Conservation (phyloP, 2,797 vertebrate genomes). For the Sebastes minor region DNA sequence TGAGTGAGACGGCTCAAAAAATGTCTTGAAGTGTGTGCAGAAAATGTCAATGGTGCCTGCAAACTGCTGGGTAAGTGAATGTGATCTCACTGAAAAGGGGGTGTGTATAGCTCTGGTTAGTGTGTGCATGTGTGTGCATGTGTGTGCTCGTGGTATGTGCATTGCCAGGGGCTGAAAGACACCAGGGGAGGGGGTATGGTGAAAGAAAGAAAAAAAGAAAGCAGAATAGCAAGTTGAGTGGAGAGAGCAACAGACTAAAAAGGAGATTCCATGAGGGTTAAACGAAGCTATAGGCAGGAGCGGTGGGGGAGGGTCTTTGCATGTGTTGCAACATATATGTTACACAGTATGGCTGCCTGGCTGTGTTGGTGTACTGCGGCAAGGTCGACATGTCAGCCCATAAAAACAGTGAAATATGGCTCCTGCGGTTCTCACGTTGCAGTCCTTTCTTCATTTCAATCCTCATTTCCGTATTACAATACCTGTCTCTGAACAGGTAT, state of each 20-base stretch:
- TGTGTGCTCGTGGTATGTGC: not conserved
- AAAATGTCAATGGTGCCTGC: conserved; percentile 4
- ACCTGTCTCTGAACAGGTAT: not conserved
- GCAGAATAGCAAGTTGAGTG: not conserved
- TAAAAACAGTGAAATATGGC: not conserved
- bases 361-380: not conserved
- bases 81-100: conserved; percentile 33
- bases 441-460: not conserved
- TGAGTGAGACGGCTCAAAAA: conserved; percentile 7
- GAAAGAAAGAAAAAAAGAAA: not conserved
- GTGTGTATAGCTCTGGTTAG: conserved; percentile 32
- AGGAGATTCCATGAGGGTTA: conserved; percentile 11
- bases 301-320: not conserved
- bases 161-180: conserved; percentile 2
- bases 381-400: conserved; percentile 8
- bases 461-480: not conserved
- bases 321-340: not conserved
- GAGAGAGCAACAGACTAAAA: conserved; percentile 15
- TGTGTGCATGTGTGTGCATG: conserved; percentile 26
- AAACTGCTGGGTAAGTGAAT: conserved; percentile 1
- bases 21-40: conserved; percentile 9
- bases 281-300: not conserved
- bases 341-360: not conserved
- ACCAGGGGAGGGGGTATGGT: not conserved
- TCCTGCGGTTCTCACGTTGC: not conserved